These are phyloP conservation scores for Pipistrellus pipistrellus DNA, from an alignment of 2,797 vertebrate species.

Conservation along the genomic window DNA sequence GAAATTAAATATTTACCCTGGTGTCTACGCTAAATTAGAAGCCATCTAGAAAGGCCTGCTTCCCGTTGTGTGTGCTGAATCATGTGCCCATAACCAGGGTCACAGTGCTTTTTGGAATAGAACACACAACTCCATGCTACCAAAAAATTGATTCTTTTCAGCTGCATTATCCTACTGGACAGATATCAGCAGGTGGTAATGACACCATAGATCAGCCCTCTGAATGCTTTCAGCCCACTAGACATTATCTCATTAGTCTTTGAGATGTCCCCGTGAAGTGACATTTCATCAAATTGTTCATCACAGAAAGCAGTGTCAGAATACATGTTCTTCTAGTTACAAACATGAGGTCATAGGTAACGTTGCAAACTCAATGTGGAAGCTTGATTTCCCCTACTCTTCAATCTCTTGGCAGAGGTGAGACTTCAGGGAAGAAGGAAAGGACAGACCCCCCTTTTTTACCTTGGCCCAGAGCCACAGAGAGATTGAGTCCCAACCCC, in stretches of 20 bases:
- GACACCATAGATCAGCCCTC: neutral
- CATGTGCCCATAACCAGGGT: neutral
- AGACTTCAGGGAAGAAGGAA: neutral
- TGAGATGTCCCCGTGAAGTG: constrained; percentile 55
- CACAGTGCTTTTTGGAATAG: neutral
- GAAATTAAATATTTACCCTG: constrained; percentile 15
- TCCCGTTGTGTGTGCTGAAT: neutral
- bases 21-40: constrained; percentile 1
- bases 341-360: neutral
- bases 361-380: neutral
- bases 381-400: neutral
- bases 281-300: constrained; percentile 65
- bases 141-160: neutral
- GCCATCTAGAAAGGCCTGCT: neutral
- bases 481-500: neutral
- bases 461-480: neutral
- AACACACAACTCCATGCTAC: neutral
- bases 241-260: constrained; percentile 82
- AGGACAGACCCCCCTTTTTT: neutral
- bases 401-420: neutral
- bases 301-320: constrained; percentile 40
- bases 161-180: neutral
- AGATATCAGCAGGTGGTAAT: constrained; percentile 2
- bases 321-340: neutral
- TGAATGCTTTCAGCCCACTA: constrained; percentile 34